Conservation (phyloP, 2,113 vertebrate species). For the Dendropsophus ebraccatus region DNA sequence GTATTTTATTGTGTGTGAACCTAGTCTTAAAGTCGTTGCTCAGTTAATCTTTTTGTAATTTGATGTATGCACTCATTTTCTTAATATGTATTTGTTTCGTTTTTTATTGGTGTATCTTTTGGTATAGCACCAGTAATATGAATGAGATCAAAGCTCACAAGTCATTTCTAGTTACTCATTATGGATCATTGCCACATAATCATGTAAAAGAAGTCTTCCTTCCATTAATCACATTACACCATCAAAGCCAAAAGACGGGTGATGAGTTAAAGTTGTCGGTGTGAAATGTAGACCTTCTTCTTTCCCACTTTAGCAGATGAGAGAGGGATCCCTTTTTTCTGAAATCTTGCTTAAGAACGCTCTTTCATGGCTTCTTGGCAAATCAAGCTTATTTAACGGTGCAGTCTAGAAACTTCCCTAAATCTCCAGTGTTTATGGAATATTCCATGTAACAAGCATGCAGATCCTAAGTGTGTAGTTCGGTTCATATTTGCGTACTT, state of each 20-base stretch:
- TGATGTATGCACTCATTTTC: too few species aligned
- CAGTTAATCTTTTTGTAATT: too few species aligned
- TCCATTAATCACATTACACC: not conserved
- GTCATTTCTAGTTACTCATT: too few species aligned
- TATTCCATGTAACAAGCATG: not conserved
- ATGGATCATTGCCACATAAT: too few species aligned
- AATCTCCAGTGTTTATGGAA: constrained; percentile 37
- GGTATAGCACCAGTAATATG: too few species aligned
- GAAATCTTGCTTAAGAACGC: not conserved
- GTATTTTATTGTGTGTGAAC: too few species aligned
- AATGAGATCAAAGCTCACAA: too few species aligned
- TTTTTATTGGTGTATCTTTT: too few species aligned
- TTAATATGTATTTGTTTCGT: too few species aligned
- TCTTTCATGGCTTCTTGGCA: not conserved
- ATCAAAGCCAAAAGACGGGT: not conserved
- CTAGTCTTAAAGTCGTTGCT: too few species aligned
- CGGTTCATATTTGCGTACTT: constrained; percentile 16
- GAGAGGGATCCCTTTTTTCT: not conserved
- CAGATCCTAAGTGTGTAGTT: constrained; percentile 4
- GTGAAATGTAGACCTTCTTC: not conserved
- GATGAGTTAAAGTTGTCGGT: not conserved
- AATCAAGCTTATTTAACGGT: not conserved
- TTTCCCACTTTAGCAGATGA: not conserved
- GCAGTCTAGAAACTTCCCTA: not conserved
- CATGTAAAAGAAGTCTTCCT: too few species aligned